Conservation (phyloP, 2,113 vertebrate species). For the Hippocampus barbouri region DNA sequence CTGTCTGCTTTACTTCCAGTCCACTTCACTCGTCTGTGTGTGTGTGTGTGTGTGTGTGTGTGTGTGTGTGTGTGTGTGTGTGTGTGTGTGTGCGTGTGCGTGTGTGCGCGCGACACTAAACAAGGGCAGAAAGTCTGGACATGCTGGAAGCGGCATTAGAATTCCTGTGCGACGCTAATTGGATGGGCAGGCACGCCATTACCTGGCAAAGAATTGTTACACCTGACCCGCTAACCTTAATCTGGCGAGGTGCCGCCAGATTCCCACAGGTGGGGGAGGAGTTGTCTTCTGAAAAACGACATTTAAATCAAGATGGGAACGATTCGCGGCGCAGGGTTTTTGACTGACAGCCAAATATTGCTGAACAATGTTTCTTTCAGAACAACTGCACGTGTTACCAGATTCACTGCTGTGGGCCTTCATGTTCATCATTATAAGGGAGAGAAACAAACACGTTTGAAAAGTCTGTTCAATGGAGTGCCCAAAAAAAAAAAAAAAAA, state of each 20-base stretch:
- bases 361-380: background rate
- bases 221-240: background rate
- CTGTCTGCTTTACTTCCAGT: constrained; percentile 63
- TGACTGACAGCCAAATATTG: background rate
- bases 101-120: background rate
- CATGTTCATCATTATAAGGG: no score
- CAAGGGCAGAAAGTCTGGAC: constrained; percentile 45
- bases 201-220: constrained; percentile 16
- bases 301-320: background rate
- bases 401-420: background rate
- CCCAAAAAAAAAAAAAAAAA: no score
- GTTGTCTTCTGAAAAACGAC: background rate
- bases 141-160: constrained; percentile 28
- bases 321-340: background rate
- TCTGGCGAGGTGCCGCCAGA: background rate
- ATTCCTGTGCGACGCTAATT: constrained; percentile 22
- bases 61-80: no score
- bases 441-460: no score
- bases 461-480: no score
- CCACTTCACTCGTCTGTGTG: constrained; percentile 50
- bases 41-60: background rate
- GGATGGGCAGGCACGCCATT: constrained; percentile 6
- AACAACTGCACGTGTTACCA: background rate
- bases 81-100: background rate
- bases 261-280: background rate